Evolutionary conservation across 2,797 vertebrate species (phyloP).

Genomic region (Apogon talboti): DNA sequence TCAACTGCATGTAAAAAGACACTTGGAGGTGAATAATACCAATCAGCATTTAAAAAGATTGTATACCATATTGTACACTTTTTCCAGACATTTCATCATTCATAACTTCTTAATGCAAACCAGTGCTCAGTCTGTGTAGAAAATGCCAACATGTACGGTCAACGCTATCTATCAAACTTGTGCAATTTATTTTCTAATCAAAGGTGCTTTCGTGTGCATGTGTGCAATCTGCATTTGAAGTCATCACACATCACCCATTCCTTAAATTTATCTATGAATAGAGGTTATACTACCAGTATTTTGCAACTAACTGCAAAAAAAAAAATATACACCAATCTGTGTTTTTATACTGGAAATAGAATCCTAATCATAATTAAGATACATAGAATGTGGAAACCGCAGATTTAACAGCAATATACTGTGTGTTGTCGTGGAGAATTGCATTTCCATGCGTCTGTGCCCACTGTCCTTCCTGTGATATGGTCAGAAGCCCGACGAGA

Average conservation of each 20-base stretch:
- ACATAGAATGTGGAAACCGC: slow-evolving; percentile 76
- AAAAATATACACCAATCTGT: slow-evolving; percentile 47
- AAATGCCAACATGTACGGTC: slow-evolving; percentile 70
- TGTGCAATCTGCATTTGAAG: slow-evolving; percentile 72
- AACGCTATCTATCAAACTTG: slow-evolving; percentile 73
- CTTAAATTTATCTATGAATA: slow-evolving; percentile 63
- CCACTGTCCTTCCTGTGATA: slow-evolving; percentile 28
- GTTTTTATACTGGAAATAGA: slow-evolving; percentile 68
- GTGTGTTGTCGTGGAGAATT: slow-evolving; percentile 62
- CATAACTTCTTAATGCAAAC: slow-evolving; percentile 69
- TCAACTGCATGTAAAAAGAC: slow-evolving; percentile 72
- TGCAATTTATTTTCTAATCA: slow-evolving; percentile 76
- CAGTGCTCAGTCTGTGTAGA: slow-evolving; percentile 71
- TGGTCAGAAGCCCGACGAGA: slow-evolving; percentile 13
- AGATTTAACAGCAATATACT: slow-evolving; percentile 80
- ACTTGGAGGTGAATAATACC: slow-evolving; percentile 57
- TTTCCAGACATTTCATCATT: slow-evolving; percentile 53
- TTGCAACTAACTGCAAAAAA: slow-evolving; percentile 63
- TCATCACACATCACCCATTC: slow-evolving; percentile 63
- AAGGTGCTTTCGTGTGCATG: slow-evolving; percentile 84
- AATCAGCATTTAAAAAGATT: slow-evolving; percentile 65
- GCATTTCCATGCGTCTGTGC: slow-evolving; percentile 45
- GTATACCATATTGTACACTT: slow-evolving; percentile 65
- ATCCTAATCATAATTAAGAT: slow-evolving; percentile 67
- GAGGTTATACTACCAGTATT: slow-evolving; percentile 68